Base-by-base conservation (phyloP, 1,140 invertebrate genomes). In the Aphelenchoides fujianensis region DNA sequence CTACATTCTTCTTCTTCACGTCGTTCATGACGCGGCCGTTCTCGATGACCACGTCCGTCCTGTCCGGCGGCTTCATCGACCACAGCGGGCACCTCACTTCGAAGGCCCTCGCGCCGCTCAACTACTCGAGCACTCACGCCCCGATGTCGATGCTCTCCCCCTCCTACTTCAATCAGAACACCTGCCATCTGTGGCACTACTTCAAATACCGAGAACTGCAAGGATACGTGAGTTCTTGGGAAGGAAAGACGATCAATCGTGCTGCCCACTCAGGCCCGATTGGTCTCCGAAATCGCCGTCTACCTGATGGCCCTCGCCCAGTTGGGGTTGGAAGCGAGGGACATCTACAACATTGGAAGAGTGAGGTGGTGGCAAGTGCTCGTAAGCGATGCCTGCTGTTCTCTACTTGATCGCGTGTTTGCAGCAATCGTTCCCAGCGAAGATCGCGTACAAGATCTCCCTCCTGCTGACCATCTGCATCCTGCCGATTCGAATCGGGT, bases 381-480 rank as follows among this genome's bases (percentile, higher is more conserved):
- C 70, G 82, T 84, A 23, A 37, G 73, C 36, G 30, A 32, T 30
- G 55, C 5, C 28, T 59, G 12, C 5, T 59, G 12, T 72, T 1
- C 27, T 71, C 16, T 2, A 55, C 32, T 59, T 35, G 5, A 7
- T 16, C 9, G 2, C 19, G 19, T 30, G 5, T 35, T 71, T 80
- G 55, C 64, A 94, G 92, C 92, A 89, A 88, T 92, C 91, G 0
- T 92, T 92, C 19, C 91, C 92, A 16, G 91, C 92, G 1, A 88
- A 95, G 74, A 92, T 95, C 0, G 91, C 96, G 89, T 97, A 97
- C 84, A 87, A 97, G 62, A 89, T 94, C 80, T 95, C 95, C 0
- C 95, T 93, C 80, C 87, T 92, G 41, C 87, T 97, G 68, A 90
- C 95, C 85, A 85, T 93, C 77, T 86, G 90, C 2, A 90, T 97